phyloP scores from a whole-genome alignment of 2,888 invertebrate genomes.

The Hirtodrosophila duncani region DNA sequence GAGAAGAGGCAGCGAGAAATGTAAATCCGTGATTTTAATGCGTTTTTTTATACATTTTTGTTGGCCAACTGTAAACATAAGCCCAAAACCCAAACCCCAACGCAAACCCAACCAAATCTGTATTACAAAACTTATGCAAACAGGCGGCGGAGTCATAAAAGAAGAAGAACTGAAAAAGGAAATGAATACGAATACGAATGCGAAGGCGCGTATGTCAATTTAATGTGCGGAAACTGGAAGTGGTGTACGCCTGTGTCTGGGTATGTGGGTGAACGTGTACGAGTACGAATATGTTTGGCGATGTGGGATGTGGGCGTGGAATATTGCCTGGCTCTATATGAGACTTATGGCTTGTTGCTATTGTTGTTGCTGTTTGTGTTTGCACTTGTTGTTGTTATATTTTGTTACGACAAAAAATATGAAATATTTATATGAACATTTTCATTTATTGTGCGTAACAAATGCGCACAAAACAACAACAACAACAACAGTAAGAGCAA shows the following conservation, averaged over 20 bases:
- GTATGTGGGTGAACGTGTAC: background rate
- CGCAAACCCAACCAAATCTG: no score
- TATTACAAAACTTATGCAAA: conserved; percentile 74
- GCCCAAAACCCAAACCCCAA: no score
- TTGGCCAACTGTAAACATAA: conserved; percentile 75
- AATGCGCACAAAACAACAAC: conserved; percentile 58
- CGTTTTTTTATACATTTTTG: no score
- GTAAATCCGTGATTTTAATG: conserved; percentile 75
- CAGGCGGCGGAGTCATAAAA: conserved; percentile 51
- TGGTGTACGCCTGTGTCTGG: conserved; percentile 35
- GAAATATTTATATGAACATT: conserved; percentile 72
- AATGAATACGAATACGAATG: conserved; percentile 60
- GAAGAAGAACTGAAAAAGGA: conserved; percentile 32
- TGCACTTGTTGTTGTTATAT: conserved; percentile 24
- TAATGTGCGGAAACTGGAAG: conserved; percentile 69
- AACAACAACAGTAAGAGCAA: conserved; percentile 6
- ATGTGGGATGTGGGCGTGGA: conserved; percentile 9
- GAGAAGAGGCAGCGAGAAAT: conserved; percentile 40
- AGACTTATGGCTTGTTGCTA: conserved; percentile 37
- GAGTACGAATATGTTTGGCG: background rate
- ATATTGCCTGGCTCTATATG: conserved; percentile 17
- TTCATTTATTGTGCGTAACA: conserved; percentile 73
- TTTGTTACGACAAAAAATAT: conserved; percentile 46
- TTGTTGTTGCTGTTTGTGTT: conserved; percentile 7
- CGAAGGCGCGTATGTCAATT: conserved; percentile 71